Percentiles rank a stretch among this genome's conserved stretches.
These are phyloP conservation scores for Biston betularia DNA, from an alignment of 2,888 invertebrate species.

Conservation along the genomic window DNA sequence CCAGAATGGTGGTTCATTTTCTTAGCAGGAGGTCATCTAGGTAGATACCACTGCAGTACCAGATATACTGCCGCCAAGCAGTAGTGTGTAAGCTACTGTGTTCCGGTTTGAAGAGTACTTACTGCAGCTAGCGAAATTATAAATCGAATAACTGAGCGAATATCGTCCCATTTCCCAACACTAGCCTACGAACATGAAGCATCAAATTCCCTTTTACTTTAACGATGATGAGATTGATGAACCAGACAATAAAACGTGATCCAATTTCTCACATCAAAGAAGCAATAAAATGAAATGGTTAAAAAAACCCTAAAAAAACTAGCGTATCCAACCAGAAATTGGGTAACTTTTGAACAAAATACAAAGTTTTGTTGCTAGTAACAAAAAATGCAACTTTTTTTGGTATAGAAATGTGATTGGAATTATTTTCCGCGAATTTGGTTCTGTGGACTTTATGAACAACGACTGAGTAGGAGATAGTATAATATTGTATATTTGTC, in stretches of 20 bases:
- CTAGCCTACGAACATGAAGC: slow-evolving; percentile 1
- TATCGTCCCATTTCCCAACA: slow-evolving; percentile 1
- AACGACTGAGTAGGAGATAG: neutral
- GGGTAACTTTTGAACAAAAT: slow-evolving; percentile 8
- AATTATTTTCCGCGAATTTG: neutral
- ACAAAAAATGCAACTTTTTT: slow-evolving; percentile 12
- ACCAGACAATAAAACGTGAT: slow-evolving; percentile 23
- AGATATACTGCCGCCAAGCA: too few relatives aligned
- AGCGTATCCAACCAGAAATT: slow-evolving; percentile 19
- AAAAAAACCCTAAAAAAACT: slow-evolving; percentile 11
- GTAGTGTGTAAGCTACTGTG: too few relatives aligned
- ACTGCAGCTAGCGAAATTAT: too few relatives aligned
- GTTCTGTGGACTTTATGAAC: neutral
- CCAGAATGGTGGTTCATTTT: too few relatives aligned
- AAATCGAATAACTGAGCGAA: neutral
- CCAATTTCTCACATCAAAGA: slow-evolving; percentile 39
- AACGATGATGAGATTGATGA: slow-evolving; percentile 32
- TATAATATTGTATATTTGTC: too few relatives aligned
- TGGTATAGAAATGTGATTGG: neutral
- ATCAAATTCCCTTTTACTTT: slow-evolving; percentile 31
- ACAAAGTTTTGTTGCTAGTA: slow-evolving; percentile 24
- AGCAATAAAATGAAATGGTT: slow-evolving; percentile 20
- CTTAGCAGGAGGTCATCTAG: too few relatives aligned
- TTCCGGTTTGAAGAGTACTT: too few relatives aligned
- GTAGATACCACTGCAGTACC: too few relatives aligned